Conservation (phyloP, 1,140 invertebrate genomes). For the Sitodiplosis mosellana region DNA sequence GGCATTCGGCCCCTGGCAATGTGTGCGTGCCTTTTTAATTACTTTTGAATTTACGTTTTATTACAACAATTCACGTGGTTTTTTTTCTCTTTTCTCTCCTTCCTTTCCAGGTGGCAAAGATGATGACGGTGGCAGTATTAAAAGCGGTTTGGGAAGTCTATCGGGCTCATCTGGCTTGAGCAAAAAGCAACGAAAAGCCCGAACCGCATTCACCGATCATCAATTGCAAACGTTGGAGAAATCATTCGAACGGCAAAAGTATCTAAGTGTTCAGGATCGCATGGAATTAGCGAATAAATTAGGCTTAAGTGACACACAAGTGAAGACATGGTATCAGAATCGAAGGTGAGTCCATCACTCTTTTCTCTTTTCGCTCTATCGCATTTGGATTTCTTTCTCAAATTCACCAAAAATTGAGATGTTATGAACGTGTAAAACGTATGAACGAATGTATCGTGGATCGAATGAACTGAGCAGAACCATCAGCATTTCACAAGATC, state of each 20-base stretch:
- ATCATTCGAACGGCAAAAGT: slow-evolving; percentile 95
- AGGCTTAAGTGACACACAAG: slow-evolving; percentile 93
- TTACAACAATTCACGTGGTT: too few relatives aligned
- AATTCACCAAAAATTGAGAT: not conserved
- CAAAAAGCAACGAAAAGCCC: slow-evolving; percentile 93
- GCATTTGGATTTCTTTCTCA: not conserved
- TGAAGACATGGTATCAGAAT: slow-evolving; percentile 99
- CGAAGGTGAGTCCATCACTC: slow-evolving; percentile 53
- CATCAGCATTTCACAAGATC: too few relatives aligned
- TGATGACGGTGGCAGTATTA: slow-evolving; percentile 24
- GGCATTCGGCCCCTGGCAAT: too few relatives aligned
- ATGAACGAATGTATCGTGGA: not conserved
- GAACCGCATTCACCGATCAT: slow-evolving; percentile 96
- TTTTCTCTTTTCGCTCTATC: not conserved
- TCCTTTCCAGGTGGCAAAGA: slow-evolving; percentile 19
- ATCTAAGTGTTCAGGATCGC: slow-evolving; percentile 93
- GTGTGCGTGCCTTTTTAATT: too few relatives aligned
- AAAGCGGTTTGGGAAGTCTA: slow-evolving; percentile 18
- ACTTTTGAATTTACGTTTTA: too few relatives aligned
- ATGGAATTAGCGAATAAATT: slow-evolving; percentile 96
- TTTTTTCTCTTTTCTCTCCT: not conserved
- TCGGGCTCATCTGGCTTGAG: slow-evolving; percentile 30
- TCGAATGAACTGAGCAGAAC: not conserved
- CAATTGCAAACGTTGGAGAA: slow-evolving; percentile 94
- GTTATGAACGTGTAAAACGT: too few relatives aligned